Percentiles rank a stretch among this genome's conserved stretches.
phyloP scores from a whole-genome alignment of 1,140 invertebrate genomes.

The Drosophila azteca region DNA sequence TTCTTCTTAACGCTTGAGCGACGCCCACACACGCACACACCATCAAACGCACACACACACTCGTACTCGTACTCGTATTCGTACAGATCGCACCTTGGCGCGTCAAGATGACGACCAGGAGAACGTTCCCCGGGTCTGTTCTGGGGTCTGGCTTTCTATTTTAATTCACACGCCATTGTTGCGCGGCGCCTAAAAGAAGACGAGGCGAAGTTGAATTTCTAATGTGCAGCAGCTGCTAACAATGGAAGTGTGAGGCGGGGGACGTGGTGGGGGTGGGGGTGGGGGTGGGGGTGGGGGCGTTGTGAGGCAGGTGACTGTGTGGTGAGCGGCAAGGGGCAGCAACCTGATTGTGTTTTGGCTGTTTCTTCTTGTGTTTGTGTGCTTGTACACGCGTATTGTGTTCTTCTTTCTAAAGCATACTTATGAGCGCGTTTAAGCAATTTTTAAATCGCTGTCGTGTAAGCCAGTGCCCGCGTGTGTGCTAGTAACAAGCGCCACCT shows the following conservation, averaged over 20 bases:
- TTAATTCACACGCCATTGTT: slow-evolving; percentile 80
- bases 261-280: too few relatives aligned
- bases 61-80: slow-evolving; percentile 9
- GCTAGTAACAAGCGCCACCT: slow-evolving; percentile 20
- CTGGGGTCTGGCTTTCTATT: slow-evolving; percentile 67
- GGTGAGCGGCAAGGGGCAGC: background rate
- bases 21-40: slow-evolving; percentile 43
- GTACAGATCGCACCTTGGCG: slow-evolving; percentile 59
- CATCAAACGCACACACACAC: slow-evolving; percentile 5
- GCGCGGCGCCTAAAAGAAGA: slow-evolving; percentile 76
- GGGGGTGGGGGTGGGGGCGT: background rate
- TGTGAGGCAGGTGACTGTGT: slow-evolving; percentile 21
- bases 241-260: slow-evolving; percentile 52
- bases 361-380: slow-evolving; percentile 41
- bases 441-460: slow-evolving; percentile 63
- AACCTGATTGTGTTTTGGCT: slow-evolving; percentile 70
- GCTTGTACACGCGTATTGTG: slow-evolving; percentile 25
- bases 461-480: background rate
- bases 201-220: slow-evolving; percentile 76
- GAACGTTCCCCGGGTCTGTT: slow-evolving; percentile 35
- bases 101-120: slow-evolving; percentile 63
- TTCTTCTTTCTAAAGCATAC: slow-evolving; percentile 41
- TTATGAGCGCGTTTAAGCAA: slow-evolving; percentile 57
- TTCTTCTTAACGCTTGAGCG: slow-evolving; percentile 68
- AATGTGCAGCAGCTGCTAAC: slow-evolving; percentile 80